Conservation (phyloP, 2,888 invertebrate species). For the Ormyrus nitidulus region DNA sequence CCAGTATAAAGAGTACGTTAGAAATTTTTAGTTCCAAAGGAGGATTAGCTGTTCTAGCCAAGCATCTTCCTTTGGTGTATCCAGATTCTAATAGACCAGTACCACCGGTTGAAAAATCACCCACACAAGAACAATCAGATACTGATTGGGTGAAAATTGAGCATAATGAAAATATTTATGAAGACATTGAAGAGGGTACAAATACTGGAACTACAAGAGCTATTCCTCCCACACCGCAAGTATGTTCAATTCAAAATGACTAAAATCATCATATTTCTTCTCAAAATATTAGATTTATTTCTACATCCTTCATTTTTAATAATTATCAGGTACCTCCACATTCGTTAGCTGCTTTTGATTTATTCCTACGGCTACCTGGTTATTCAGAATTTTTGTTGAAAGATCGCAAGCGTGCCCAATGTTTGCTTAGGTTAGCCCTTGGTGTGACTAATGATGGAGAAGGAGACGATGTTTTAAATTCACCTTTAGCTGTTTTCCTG, state of each 20-base stretch:
- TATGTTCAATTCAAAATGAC: slow-evolving; percentile 65
- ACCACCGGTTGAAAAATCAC: slow-evolving; percentile 79
- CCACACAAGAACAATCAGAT: slow-evolving; percentile 77
- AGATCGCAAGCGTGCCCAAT: slow-evolving; percentile 90
- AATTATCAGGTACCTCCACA: slow-evolving; percentile 82
- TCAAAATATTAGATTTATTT: neutral
- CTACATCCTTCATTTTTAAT: neutral
- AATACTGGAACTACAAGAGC: slow-evolving; percentile 76
- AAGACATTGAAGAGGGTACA: slow-evolving; percentile 79
- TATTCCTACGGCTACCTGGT: slow-evolving; percentile 91
- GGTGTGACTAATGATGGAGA: slow-evolving; percentile 95
- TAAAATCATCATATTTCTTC: neutral
- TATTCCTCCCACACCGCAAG: slow-evolving; percentile 78
- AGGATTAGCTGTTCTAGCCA: slow-evolving; percentile 91
- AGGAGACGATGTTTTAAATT: slow-evolving; percentile 87
- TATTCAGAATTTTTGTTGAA: slow-evolving; percentile 92
- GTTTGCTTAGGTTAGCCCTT: slow-evolving; percentile 88
- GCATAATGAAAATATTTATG: slow-evolving; percentile 79
- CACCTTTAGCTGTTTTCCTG: slow-evolving; percentile 82
- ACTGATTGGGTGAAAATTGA: slow-evolving; percentile 81
- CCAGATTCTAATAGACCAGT: slow-evolving; percentile 82
- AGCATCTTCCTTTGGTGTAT: slow-evolving; percentile 91
- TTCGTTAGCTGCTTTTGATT: slow-evolving; percentile 92
- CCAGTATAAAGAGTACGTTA: slow-evolving; percentile 79
- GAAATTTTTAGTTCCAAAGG: slow-evolving; percentile 93